Conservation (phyloP, 2,113 vertebrate species). For the Rallus limicola region DNA sequence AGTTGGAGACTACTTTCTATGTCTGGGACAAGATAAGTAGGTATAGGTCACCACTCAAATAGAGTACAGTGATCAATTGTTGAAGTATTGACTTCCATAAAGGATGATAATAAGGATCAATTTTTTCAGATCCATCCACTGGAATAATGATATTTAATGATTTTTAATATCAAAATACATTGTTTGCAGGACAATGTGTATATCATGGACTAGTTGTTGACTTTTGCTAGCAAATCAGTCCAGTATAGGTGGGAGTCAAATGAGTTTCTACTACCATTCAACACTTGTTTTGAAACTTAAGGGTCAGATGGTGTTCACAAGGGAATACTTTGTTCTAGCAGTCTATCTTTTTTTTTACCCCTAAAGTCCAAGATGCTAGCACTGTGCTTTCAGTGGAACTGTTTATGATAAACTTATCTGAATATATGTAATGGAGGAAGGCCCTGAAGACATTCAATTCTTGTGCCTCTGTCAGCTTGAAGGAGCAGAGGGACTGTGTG, state of each 20-base stretch:
- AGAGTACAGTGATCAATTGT: fast-evolving
- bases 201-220: neutral
- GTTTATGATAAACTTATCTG: neutral
- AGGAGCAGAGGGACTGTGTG: neutral
- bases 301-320: neutral
- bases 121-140: neutral
- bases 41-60: neutral
- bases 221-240: neutral
- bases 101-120: neutral
- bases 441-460: neutral
- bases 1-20: neutral
- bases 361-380: neutral
- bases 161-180: neutral
- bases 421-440: neutral
- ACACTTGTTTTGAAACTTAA: neutral
- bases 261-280: neutral
- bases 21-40: neutral
- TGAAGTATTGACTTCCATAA: neutral
- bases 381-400: neutral
- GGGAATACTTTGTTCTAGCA: neutral
- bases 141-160: neutral
- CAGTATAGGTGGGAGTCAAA: neutral
- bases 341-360: neutral
- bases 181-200: neutral
- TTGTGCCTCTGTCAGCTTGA: slow-evolving; percentile 22